Conservation (phyloP, 2,113 vertebrate genomes). For the Engystomops pustulosus region DNA sequence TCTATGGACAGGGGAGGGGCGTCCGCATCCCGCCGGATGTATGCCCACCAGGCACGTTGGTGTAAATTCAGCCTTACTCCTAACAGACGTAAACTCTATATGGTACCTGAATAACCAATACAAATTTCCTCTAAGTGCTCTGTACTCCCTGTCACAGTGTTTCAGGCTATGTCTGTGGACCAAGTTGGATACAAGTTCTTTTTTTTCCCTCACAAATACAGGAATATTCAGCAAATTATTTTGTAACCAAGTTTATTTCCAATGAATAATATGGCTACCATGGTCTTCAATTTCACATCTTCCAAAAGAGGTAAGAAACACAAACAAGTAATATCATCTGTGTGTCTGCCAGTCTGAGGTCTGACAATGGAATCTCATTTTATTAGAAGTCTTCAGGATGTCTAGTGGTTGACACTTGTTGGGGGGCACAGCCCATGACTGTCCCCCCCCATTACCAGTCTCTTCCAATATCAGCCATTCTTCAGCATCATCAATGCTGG, state of each 20-base stretch:
- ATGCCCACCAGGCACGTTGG: too few relatives aligned
- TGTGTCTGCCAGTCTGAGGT: not conserved
- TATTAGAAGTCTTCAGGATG: slow-evolving; percentile 12
- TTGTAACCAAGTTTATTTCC: not conserved
- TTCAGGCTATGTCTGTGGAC: too few relatives aligned
- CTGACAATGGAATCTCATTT: not conserved
- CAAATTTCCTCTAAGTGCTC: too few relatives aligned
- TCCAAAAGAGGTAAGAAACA: not conserved
- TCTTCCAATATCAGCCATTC: not conserved
- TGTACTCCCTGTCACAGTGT: too few relatives aligned
- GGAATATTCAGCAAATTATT: not conserved
- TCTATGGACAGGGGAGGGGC: too few relatives aligned
- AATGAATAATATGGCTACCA: not conserved
- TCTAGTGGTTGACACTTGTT: not conserved
- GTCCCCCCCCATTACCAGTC: not conserved
- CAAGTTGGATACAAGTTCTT: too few relatives aligned
- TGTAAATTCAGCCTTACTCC: too few relatives aligned
- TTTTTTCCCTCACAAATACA: not conserved
- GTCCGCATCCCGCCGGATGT: too few relatives aligned
- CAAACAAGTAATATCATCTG: not conserved
- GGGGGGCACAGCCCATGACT: not conserved
- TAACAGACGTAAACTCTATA: too few relatives aligned
- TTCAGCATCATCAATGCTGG: not conserved
- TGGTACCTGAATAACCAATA: too few relatives aligned
- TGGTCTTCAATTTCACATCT: not conserved